A percentile compares a stretch with the other conserved stretches of the same genome.
These are phyloP conservation scores for Ondatra zibethicus DNA, from an alignment of 2,113 vertebrate genomes.

Conservation along the genomic window DNA sequence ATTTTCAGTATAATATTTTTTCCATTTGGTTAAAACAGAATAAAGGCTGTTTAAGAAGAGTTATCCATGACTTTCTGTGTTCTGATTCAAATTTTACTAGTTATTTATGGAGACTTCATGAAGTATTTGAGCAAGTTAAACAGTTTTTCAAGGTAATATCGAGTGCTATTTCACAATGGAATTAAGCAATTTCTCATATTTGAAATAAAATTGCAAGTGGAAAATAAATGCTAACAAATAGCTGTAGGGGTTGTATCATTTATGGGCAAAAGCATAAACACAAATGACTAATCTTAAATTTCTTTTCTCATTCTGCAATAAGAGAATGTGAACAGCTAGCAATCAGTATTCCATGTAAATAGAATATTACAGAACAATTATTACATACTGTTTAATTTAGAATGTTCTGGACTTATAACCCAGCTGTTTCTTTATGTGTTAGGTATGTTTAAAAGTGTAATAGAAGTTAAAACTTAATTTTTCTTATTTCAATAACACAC, in stretches of 20 bases:
- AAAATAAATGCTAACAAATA: constrained; percentile 62
- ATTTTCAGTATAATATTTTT: neutral
- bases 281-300: constrained; percentile 57
- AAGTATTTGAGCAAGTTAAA: neutral
- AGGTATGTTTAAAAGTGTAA: constrained; percentile 58
- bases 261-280: constrained; percentile 53
- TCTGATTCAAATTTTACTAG: neutral
- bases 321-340: constrained; percentile 56
- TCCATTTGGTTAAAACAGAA: neutral
- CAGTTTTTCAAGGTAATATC: constrained; percentile 46
- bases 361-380: constrained; percentile 61
- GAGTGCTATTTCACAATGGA: constrained; percentile 18
- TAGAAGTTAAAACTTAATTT: constrained; percentile 68
- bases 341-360: constrained; percentile 68
- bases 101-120: neutral
- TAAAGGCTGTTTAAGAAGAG: neutral
- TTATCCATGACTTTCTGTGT: neutral
- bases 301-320: constrained; percentile 51
- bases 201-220: constrained; percentile 63
- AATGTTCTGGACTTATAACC: constrained; percentile 39
- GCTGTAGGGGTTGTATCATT: constrained; percentile 39
- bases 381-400: neutral
- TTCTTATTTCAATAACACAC: constrained; percentile 37
- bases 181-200: constrained; percentile 45
- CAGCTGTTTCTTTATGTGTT: constrained; percentile 58